A percentile compares a stretch with the other conserved stretches of the same genome.
phyloP scores from a whole-genome alignment of 2,888 invertebrate species.

The Lasioglossum zephyrum region DNA sequence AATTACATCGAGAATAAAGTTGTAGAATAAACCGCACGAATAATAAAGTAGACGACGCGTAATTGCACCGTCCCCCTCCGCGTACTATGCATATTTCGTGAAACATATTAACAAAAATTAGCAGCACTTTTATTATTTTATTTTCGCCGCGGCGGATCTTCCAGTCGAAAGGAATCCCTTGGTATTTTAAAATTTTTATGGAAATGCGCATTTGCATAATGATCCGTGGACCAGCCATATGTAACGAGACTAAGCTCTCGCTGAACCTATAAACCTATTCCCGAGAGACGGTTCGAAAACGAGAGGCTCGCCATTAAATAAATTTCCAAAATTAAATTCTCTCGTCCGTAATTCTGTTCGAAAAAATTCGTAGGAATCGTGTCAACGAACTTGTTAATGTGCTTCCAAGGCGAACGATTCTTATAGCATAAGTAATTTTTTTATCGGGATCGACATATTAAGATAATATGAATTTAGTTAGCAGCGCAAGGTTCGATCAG shows the following conservation, averaged over 20 bases:
- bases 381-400: not conserved
- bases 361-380: not conserved
- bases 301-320: not conserved
- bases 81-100: not conserved
- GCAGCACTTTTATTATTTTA: not conserved
- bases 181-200: not conserved
- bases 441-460: too few species aligned
- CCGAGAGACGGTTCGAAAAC: not conserved
- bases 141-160: not conserved
- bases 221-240: not conserved
- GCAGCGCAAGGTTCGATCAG: too few species aligned
- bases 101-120: not conserved
- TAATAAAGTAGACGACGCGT: not conserved
- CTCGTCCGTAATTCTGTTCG: not conserved
- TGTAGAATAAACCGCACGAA: not conserved
- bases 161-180: not conserved
- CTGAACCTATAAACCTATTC: not conserved
- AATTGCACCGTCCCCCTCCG: not conserved
- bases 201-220: not conserved
- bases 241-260: not conserved
- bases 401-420: not conserved
- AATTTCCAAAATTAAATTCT: not conserved
- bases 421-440: too few species aligned
- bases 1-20: not conserved
- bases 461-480: too few species aligned